Conservation (phyloP, 2,888 invertebrate genomes). For the Diaprepes abbreviatus region DNA sequence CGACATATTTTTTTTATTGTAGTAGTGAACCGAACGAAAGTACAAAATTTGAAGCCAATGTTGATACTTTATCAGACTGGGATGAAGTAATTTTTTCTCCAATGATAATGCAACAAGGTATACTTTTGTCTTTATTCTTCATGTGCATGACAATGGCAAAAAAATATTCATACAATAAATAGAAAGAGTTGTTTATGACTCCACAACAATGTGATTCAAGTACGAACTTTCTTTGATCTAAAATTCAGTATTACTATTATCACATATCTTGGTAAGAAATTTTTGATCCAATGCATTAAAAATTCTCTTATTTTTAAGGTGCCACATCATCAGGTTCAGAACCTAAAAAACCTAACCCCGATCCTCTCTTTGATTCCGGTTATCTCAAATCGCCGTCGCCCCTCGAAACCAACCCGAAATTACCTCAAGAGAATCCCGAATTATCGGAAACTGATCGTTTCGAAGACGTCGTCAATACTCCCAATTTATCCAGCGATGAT, state of each 20-base stretch:
- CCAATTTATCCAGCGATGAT: slow-evolving; percentile 51
- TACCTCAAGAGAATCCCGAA: slow-evolving; percentile 44
- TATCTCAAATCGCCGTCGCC: slow-evolving; percentile 60
- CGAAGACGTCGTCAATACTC: slow-evolving; percentile 49
- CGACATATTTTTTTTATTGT: no score
- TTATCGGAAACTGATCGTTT: slow-evolving; percentile 54
- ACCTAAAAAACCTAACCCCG: slow-evolving; percentile 36
- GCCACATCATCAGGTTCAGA: slow-evolving; percentile 17
- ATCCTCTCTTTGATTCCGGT: slow-evolving; percentile 59
- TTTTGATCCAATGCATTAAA: no score
- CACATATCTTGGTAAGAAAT: no score
- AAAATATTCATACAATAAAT: no score
- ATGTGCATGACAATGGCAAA: no score
- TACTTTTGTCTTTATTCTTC: background rate
- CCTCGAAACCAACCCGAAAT: slow-evolving; percentile 52
- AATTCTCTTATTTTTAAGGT: slow-evolving; percentile 1
- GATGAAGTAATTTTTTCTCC: slow-evolving; percentile 43
- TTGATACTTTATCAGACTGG: slow-evolving; percentile 55
- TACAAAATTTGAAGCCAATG: slow-evolving; percentile 45
- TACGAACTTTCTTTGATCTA: no score
- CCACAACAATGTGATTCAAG: no score
- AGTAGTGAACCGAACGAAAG: slow-evolving; percentile 35
- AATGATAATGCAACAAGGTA: background rate
- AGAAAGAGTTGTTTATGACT: no score
- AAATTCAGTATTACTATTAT: no score